Conservation (phyloP, 2,113 vertebrate genomes). For the Lipophrys pholis region DNA sequence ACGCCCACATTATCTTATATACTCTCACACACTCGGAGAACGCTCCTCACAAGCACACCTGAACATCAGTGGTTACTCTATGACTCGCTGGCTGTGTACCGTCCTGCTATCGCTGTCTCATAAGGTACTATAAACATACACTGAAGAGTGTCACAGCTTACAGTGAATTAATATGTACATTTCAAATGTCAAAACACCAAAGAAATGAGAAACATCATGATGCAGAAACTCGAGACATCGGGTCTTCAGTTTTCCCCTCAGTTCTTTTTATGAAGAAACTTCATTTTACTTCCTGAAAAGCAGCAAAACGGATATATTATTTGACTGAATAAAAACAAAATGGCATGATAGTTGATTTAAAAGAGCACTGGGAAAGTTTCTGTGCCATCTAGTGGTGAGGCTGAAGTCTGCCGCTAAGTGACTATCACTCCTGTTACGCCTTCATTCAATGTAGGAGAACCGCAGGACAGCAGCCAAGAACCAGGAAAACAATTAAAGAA, state of each 20-base stretch:
- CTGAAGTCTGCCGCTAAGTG: too few relatives aligned
- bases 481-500: too few relatives aligned
- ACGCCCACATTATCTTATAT: constrained; percentile 52
- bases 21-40: constrained; percentile 71
- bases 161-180: constrained; percentile 83
- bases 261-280: constrained; percentile 99
- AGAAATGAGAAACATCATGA: constrained; percentile 43
- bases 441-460: too few relatives aligned
- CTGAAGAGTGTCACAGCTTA: constrained; percentile 74
- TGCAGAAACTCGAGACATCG: constrained; percentile 40
- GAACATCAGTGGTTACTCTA: constrained; percentile 89
- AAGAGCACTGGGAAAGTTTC: too few relatives aligned
- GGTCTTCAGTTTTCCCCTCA: constrained; percentile 72
- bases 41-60: constrained; percentile 66
- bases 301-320: constrained; percentile 26
- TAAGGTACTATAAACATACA: constrained; percentile 88
- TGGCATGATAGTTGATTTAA: too few relatives aligned
- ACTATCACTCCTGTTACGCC: too few relatives aligned
- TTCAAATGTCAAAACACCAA: constrained; percentile 35
- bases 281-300: constrained; percentile 97
- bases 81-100: constrained; percentile 86
- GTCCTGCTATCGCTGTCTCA: constrained; percentile 83
- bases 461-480: too few relatives aligned
- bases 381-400: too few relatives aligned
- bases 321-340: neutral